phyloP scores from a whole-genome alignment of 2,888 invertebrate species.

The Apamea crenata region DNA sequence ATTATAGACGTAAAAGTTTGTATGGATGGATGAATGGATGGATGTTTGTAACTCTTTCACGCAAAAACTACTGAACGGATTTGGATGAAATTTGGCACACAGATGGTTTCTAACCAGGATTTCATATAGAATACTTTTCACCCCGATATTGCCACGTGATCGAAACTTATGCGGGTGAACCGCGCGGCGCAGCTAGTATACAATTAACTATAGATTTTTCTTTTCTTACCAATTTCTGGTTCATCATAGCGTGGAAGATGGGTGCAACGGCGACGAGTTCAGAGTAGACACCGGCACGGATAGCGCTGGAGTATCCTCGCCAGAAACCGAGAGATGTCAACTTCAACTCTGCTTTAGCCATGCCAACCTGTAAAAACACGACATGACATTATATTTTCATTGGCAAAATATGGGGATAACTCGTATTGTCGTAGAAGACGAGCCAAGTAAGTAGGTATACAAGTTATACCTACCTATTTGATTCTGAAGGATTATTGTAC shows the following conservation, averaged over 20 bases:
- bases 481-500: background rate
- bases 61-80: no score
- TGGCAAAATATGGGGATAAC: no score
- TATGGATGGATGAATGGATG: no score
- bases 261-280: slow-evolving; percentile 94
- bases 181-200: no score
- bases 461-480: background rate
- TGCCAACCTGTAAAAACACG: slow-evolving; percentile 86
- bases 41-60: no score
- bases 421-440: background rate
- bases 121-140: no score
- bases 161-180: no score
- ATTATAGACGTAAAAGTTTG: no score
- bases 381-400: background rate
- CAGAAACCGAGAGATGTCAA: slow-evolving; percentile 93
- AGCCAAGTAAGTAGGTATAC: background rate
- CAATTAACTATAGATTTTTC: background rate
- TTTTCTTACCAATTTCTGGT: slow-evolving; percentile 91
- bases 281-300: slow-evolving; percentile 94
- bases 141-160: no score
- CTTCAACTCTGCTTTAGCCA: slow-evolving; percentile 91
- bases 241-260: slow-evolving; percentile 94
- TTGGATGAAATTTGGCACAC: no score
- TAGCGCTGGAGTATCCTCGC: slow-evolving; percentile 95
- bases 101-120: no score